Base-by-base conservation (phyloP, 2,888 invertebrate species). In the Pantelozetes paolii region DNA sequence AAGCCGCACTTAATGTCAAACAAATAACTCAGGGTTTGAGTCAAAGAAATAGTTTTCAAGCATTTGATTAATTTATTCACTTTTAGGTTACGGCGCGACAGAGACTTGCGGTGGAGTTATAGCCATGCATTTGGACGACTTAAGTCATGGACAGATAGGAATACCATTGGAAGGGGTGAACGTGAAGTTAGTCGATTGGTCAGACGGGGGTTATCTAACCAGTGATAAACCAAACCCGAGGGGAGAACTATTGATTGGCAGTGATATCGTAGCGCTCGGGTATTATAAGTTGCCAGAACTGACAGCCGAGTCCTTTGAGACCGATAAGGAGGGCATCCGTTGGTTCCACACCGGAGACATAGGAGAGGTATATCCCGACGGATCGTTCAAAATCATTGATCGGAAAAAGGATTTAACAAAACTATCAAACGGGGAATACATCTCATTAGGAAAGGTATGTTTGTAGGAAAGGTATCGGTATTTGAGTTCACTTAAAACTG, bases 321-420 rank as follows among this genome's bases (percentile, higher is more conserved):
- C 81, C 20, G 88, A 89, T 76, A 87, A 86, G 77, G 89, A 89
- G 79, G 94, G 91, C 0, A 86, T 86, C 76, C 86, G 90, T 78
- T 99, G 96, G 93, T 98, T 99, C 86, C 89, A 89, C 80, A 94
- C 95, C n/a, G 99, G 99, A 0, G 99, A 99, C 83, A 91, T 99
- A 83, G 96, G 91, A 1, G 94, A 96, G 85, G 86, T 97, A 80
- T 91, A 94, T 80, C 86, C 87, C 50, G 96, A 99, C 83, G 99
- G 99, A 28, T 90, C 89, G 80, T 88, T 99, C 79, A 92, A 91
- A 85, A 96, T 99, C 80, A 96, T 99, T 80, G 78, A 78, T 67
- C 79, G 76, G 75, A 79, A 76, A 50, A 79, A 99, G 85, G 99
- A 99, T 85, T 86, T 99, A 79, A 95, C 99, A 62, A 99, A 99